phyloP scores from a whole-genome alignment of 2,797 vertebrate genomes.

The Odontamblyopus lacepedii region DNA sequence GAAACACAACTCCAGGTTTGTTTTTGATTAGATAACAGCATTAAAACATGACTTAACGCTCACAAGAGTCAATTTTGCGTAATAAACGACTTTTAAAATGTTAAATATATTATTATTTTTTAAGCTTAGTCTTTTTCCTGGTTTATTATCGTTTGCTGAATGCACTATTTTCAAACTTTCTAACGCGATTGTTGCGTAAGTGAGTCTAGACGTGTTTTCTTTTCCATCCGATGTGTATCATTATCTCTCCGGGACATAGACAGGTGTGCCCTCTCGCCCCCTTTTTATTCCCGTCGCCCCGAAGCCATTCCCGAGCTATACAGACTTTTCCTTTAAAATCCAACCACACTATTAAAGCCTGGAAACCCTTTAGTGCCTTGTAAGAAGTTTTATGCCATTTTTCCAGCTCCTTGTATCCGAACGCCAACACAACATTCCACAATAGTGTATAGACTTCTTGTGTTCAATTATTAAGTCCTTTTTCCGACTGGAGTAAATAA shows the following conservation, averaged over 20 bases:
- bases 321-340: constrained; percentile 68
- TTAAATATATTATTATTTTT: too few species aligned
- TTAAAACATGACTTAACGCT: too few species aligned
- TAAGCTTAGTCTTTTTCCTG: too few species aligned
- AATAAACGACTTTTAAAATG: too few species aligned
- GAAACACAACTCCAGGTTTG: too few species aligned
- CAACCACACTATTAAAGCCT: constrained; percentile 73
- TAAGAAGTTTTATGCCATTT: constrained; percentile 72
- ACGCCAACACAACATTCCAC: constrained; percentile 68
- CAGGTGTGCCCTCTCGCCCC: constrained; percentile 65
- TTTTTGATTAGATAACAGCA: too few species aligned
- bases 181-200: not conserved
- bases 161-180: not conserved
- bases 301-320: constrained; percentile 48
- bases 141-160: not conserved
- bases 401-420: constrained; percentile 58
- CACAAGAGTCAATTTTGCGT: too few species aligned
- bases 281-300: constrained; percentile 10
- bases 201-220: constrained; percentile 57
- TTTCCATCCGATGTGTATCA: constrained; percentile 43
- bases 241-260: constrained; percentile 50
- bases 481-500: constrained; percentile 64
- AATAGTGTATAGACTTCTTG: constrained; percentile 58
- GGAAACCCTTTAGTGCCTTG: constrained; percentile 76
- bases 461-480: constrained; percentile 69